phyloP scores from a whole-genome alignment of 2,797 vertebrate genomes.

The Sebastes matsubarae region DNA sequence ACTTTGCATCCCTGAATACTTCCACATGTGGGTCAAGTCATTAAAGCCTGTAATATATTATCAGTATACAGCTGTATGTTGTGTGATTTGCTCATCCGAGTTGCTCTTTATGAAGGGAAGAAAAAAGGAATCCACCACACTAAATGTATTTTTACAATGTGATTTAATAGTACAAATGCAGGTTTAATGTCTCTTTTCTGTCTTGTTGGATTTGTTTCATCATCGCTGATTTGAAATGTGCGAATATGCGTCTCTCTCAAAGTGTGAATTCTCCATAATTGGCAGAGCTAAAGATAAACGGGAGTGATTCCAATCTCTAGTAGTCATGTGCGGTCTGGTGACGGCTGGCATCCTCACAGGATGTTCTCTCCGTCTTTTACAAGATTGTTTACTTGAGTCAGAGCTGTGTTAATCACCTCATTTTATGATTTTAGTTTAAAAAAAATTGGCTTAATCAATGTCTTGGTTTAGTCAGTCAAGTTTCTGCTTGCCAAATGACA shows the following conservation, averaged over 20 bases:
- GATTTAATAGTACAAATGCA: neutral
- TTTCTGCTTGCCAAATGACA: neutral
- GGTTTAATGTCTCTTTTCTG: neutral
- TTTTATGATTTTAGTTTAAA: neutral
- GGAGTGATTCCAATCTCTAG: constrained; percentile 10
- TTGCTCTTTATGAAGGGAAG: neutral
- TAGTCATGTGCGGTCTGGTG: constrained; percentile 34
- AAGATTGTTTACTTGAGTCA: neutral
- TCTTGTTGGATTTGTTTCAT: neutral
- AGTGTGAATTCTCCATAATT: constrained; percentile 21
- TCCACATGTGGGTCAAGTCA: neutral
- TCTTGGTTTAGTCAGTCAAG: neutral
- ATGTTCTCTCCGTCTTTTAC: neutral
- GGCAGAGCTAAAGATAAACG: constrained; percentile 35
- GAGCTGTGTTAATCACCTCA: neutral
- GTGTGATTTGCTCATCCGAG: neutral
- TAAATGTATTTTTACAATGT: neutral
- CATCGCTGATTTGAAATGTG: neutral
- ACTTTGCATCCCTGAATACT: neutral
- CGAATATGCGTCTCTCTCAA: neutral
- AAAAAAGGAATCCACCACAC: neutral
- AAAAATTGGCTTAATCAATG: no score
- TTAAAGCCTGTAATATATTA: neutral
- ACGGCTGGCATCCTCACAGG: neutral
- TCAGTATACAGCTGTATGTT: neutral